Evolutionary conservation across 2,797 vertebrate species (phyloP).

Genomic region (Acrossocheilus fasciatus): DNA sequence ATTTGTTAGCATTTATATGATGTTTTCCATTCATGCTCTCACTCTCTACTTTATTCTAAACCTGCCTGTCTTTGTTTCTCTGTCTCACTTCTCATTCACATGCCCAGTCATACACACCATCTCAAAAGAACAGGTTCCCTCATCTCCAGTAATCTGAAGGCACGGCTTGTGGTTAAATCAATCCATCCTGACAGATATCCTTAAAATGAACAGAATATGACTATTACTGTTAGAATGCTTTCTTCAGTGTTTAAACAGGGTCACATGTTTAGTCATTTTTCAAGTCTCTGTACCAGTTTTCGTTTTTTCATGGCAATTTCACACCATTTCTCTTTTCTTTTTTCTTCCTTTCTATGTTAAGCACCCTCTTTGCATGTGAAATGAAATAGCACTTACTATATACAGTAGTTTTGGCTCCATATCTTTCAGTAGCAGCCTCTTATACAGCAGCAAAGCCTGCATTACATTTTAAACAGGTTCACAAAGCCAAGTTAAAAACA

Average conservation of each 20-base stretch:
- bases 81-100: not conserved
- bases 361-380: not conserved
- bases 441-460: not conserved
- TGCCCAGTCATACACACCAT: slow-evolving; percentile 2
- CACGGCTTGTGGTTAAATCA: not conserved
- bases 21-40: not conserved
- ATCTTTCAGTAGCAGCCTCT: not conserved
- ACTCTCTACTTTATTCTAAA: not conserved
- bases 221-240: not conserved
- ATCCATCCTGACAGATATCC: not conserved
- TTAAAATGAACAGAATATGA: not conserved
- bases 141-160: not conserved
- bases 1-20: not conserved
- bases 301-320: not conserved
- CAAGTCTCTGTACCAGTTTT: not conserved
- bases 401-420: not conserved
- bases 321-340: not conserved
- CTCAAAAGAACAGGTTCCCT: not conserved
- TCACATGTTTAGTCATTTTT: not conserved
- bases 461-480: not conserved
- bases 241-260: not conserved
- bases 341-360: not conserved
- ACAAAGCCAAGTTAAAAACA: not conserved
- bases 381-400: not conserved
- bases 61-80: not conserved